phyloP scores from a whole-genome alignment of 2,113 vertebrate genomes.

The Passer montanus region DNA sequence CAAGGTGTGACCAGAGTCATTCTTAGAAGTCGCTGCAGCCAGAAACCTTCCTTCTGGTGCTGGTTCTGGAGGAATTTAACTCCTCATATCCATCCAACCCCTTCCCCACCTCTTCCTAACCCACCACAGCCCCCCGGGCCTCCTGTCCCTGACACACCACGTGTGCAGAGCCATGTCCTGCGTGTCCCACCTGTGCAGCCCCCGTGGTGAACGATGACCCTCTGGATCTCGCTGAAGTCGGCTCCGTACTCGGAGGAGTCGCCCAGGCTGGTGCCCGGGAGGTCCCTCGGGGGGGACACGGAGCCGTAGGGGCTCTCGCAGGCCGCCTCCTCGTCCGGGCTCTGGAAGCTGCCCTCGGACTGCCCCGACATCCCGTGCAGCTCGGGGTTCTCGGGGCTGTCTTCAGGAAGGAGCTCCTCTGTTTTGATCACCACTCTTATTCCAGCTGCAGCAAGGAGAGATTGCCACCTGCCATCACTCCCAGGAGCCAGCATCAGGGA shows the following conservation, averaged over 20 bases:
- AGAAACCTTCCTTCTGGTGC: background rate
- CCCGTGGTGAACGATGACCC: constrained; percentile 66
- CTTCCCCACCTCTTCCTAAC: background rate
- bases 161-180: fast-evolving
- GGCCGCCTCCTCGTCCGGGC: constrained; percentile 25
- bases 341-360: constrained; percentile 64
- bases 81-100: background rate
- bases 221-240: constrained; percentile 62
- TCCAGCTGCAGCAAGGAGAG: constrained; percentile 46
- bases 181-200: constrained; percentile 19
- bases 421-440: constrained; percentile 71
- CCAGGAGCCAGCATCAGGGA: fast-evolving
- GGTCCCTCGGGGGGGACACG: background rate
- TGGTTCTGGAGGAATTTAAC: background rate
- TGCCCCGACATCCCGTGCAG: constrained; percentile 55
- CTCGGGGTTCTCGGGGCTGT: constrained; percentile 60
- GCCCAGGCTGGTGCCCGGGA: constrained; percentile 35
- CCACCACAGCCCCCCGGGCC: background rate
- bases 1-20: background rate
- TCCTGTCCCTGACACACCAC: fast-evolving
- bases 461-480: fast-evolving
- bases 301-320: constrained; percentile 61
- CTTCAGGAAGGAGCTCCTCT: constrained; percentile 62
- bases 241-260: constrained; percentile 12
- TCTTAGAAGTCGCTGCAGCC: background rate